phyloP scores from a whole-genome alignment of 2,797 vertebrate genomes.

The Halcyon chelicuti region DNA sequence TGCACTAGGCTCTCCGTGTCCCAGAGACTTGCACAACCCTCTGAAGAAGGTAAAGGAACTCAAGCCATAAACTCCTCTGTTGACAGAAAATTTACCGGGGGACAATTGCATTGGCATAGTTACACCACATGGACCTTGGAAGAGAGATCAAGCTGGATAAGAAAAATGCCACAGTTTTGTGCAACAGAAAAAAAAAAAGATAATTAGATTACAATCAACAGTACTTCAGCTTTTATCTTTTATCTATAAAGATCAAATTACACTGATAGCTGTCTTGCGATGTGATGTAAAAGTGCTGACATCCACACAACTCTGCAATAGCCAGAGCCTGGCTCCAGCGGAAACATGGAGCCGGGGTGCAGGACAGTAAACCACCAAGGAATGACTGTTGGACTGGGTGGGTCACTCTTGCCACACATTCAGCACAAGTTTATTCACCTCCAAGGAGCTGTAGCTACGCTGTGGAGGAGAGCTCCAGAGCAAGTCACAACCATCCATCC shows the following conservation, averaged over 20 bases:
- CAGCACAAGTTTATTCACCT: neutral
- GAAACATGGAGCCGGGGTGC: neutral
- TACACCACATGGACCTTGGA: conserved; percentile 36
- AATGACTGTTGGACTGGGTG: neutral
- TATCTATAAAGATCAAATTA: neutral
- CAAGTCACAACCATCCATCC: neutral
- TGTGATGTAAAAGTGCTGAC: conserved; percentile 31
- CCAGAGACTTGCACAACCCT: neutral
- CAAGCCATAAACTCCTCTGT: neutral
- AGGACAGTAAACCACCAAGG: neutral
- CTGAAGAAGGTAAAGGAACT: conserved; percentile 33
- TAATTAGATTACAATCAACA: neutral
- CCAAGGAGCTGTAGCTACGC: neutral
- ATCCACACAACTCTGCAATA: neutral
- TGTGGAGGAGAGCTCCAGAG: neutral
- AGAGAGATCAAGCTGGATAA: conserved; percentile 22
- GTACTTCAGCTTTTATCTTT: neutral
- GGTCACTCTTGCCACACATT: neutral
- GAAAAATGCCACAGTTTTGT: neutral
- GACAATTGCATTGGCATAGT: neutral
- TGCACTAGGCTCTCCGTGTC: neutral
- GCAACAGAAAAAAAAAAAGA: neutral
- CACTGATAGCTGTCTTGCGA: neutral
- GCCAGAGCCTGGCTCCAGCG: neutral
- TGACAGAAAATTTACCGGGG: neutral